Conservation (phyloP, 2,113 vertebrate species). For the Psophia crepitans region DNA sequence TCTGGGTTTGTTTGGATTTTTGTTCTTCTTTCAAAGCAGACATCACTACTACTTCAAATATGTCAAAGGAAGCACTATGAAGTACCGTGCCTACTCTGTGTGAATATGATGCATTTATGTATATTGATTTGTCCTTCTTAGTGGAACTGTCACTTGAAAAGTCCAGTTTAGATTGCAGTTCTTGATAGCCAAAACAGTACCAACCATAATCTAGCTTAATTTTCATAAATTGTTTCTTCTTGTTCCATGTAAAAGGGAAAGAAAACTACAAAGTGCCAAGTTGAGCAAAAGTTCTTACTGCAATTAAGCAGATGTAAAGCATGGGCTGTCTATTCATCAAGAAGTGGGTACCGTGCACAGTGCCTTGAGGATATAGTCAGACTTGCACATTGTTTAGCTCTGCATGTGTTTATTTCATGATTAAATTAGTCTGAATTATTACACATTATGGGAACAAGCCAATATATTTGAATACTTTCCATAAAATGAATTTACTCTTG, state of each 20-base stretch:
- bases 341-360: background rate
- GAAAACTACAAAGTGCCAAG: constrained; percentile 19
- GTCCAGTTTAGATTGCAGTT: constrained; percentile 55
- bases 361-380: background rate
- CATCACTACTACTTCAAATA: background rate
- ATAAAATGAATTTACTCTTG: constrained; percentile 2
- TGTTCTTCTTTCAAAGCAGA: background rate
- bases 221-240: background rate
- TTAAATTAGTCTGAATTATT: background rate
- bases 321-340: background rate
- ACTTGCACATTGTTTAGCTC: background rate
- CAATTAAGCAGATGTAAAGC: constrained; percentile 41
- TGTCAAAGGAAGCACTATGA: constrained; percentile 31
- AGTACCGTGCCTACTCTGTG: background rate
- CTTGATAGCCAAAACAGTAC: background rate
- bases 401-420: background rate
- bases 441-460: background rate
- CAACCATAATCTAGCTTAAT: constrained; percentile 16
- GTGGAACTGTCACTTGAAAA: constrained; percentile 46
- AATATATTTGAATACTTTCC: constrained; percentile 46
- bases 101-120: constrained; percentile 31
- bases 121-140: background rate
- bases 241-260: constrained; percentile 21
- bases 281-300: constrained; percentile 33
- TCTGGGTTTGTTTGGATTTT: background rate